Conservation (phyloP, 2,113 vertebrate genomes). For the Chamaetylas fuelleborni region DNA sequence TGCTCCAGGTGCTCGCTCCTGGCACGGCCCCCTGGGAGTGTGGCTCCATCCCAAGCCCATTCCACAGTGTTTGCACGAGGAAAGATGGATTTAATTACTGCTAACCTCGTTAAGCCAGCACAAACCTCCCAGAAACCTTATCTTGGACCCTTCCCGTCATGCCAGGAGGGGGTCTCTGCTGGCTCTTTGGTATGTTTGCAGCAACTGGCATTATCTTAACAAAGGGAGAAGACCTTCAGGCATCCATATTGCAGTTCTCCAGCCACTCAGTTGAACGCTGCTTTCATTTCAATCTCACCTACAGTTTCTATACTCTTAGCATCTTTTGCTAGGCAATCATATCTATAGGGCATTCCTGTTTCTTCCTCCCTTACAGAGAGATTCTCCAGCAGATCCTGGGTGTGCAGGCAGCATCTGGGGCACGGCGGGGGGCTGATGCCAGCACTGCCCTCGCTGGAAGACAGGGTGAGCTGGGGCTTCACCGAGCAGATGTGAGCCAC, state of each 20-base stretch:
- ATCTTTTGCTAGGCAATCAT: too few relatives aligned
- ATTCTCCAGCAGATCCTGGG: not conserved
- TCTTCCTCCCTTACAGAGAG: too few relatives aligned
- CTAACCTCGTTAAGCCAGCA: not conserved
- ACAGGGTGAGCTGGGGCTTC: not conserved
- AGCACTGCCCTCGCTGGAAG: not conserved
- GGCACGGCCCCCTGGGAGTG: rapidly evolving
- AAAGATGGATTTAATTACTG: not conserved
- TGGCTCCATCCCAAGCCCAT: not conserved
- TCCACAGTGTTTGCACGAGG: rapidly evolving
- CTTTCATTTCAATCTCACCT: too few relatives aligned
- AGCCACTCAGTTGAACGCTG: too few relatives aligned
- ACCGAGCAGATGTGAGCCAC: rapidly evolving
- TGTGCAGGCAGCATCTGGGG: rapidly evolving
- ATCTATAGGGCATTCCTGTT: too few relatives aligned
- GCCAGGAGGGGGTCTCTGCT: too few relatives aligned
- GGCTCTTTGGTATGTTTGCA: too few relatives aligned
- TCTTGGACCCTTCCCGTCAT: too few relatives aligned
- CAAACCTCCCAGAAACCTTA: not conserved
- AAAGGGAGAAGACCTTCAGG: too few relatives aligned
- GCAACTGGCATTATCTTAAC: too few relatives aligned
- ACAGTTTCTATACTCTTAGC: too few relatives aligned
- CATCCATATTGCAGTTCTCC: too few relatives aligned
- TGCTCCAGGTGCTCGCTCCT: rapidly evolving
- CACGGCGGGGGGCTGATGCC: not conserved